Evolutionary conservation across 2,797 vertebrate genomes (phyloP).

Genomic region (Parauchenoglanis punctatus): DNA sequence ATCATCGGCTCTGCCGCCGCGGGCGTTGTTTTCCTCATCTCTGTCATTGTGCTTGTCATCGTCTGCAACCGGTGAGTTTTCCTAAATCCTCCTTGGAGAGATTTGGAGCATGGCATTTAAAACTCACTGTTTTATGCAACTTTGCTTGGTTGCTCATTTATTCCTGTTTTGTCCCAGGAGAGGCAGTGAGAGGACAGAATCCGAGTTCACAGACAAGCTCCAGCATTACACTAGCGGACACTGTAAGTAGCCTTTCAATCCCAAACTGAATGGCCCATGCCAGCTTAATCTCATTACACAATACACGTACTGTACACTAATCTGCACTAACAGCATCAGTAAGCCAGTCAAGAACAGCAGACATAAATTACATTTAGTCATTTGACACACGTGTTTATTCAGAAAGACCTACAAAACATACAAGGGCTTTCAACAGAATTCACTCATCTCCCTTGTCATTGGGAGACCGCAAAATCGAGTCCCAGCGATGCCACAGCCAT

Average conservation of each 20-base stretch:
- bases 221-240: slow-evolving; percentile 97
- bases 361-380: background rate
- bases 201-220: slow-evolving; percentile 95
- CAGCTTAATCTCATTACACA: slow-evolving; percentile 13
- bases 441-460: background rate
- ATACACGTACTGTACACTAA: background rate
- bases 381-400: background rate
- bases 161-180: slow-evolving; percentile 76
- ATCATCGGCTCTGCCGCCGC: slow-evolving; percentile 91
- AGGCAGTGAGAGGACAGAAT: slow-evolving; percentile 87
- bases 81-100: slow-evolving; percentile 4
- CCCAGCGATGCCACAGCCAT: background rate
- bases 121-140: background rate
- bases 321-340: background rate
- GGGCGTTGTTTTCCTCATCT: slow-evolving; percentile 90
- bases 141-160: slow-evolving; percentile 21
- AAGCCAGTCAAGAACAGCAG: background rate
- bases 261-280: background rate
- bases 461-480: background rate
- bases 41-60: slow-evolving; percentile 84
- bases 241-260: slow-evolving; percentile 81
- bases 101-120: background rate
- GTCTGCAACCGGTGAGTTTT: slow-evolving; percentile 87
- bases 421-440: background rate
- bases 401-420: background rate